Evolutionary conservation across 2,797 vertebrate genomes (phyloP), one percentile per base, ranked within the genome.

Genomic region (Notolepis coatsorum): DNA sequence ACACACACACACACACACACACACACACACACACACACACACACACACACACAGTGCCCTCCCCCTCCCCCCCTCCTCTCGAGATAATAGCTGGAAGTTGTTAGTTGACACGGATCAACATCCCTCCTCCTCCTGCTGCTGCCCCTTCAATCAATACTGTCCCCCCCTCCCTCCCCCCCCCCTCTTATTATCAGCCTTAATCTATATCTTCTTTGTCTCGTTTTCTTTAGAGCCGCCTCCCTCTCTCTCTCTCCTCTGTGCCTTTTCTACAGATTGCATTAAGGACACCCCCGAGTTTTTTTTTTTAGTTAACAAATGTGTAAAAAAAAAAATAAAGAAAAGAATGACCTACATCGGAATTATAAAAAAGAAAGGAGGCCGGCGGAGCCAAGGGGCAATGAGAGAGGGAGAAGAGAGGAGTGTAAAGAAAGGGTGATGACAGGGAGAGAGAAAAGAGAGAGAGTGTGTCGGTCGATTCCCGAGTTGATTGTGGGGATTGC

Each of bases 191-290:
- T 96, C 93, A 86, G 84, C 83, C 89, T 92, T 95, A 93, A 95
- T 98, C 96, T 95, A 96, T 98, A 97, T 93, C 90, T n/a, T 92
- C 94, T 97, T 98, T 98, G 96, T 98, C 90, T 96, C 90, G 81
- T 90, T 88, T 94, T 92, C 93, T 94, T 93, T 93, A 89, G 88
- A 93, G 91, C 77, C 88, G 90, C 92, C 88, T 92, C 87, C 75
- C 88, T 92, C 81, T 1, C 65, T 80, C 45, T 60, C 73, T 61
- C 61, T 27, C 49, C 18, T 53, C 31, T 54, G 56, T 52, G 57
- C 51, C 54, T 86, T 85, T 91, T 93, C 89, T 89, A 81, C 85
- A 94, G 93, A 94, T 88, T 84, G 91, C 93, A 95, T 93, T 93
- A 92, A 91, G 91, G 84, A 88, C 82, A 67, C 73, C 79, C 78